A percentile compares a stretch with the other conserved stretches of the same genome.
Conservation (phyloP, 2,113 vertebrate species). For the Forbesichthys papilliferus region DNA sequence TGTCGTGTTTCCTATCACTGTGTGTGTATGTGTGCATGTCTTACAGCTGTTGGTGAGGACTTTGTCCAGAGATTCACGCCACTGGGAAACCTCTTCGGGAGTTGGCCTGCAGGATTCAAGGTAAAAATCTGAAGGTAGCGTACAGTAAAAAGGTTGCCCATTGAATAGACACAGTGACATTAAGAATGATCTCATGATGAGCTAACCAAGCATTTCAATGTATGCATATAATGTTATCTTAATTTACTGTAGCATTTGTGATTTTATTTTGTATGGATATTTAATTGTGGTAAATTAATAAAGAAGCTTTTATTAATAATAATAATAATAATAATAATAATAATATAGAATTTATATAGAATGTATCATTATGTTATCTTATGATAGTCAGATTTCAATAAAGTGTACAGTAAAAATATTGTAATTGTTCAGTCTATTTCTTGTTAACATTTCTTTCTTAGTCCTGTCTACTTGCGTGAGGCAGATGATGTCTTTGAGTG, state of each 20-base stretch:
- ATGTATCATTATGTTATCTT: too few relatives aligned
- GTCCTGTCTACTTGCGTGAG: not conserved
- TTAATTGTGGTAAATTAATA: too few relatives aligned
- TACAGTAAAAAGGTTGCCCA: not conserved
- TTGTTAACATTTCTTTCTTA: not conserved
- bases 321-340: too few relatives aligned
- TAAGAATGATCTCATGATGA: too few relatives aligned
- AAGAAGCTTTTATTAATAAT: too few relatives aligned
- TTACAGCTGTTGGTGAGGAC: slow-evolving; percentile 89
- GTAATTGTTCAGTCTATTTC: not conserved
- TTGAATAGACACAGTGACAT: not conserved
- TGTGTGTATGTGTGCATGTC: slow-evolving; percentile 47
- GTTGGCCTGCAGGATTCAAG: slow-evolving; percentile 74
- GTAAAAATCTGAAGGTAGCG: not conserved
- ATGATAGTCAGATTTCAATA: too few relatives aligned
- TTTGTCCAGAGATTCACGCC: slow-evolving; percentile 89
- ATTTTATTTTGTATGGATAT: too few relatives aligned
- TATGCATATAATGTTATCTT: too few relatives aligned
- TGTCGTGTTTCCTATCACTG: not conserved
- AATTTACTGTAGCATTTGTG: too few relatives aligned
- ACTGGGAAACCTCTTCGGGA: slow-evolving; percentile 84
- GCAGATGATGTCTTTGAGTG: not conserved
- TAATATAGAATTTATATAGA: too few relatives aligned
- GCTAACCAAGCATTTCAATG: too few relatives aligned
- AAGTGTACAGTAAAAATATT: too few relatives aligned